Evolutionary conservation across 2,113 vertebrate species (phyloP).

Genomic region (Turdus rufiventris): DNA sequence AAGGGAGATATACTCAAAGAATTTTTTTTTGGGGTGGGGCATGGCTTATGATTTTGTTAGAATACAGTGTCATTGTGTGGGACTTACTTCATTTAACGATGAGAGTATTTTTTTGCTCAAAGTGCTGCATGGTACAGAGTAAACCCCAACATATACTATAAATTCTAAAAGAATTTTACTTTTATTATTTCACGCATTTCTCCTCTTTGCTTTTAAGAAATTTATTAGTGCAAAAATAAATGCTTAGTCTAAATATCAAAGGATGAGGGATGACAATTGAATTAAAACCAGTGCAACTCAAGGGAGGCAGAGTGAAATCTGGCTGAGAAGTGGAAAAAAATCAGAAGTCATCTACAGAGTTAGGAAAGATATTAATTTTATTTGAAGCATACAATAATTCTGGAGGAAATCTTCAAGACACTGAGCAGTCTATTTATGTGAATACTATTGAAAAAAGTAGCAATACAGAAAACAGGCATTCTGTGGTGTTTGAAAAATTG

Average conservation of each 20-base stretch:
- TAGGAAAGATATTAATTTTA: not conserved
- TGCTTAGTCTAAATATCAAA: not conserved
- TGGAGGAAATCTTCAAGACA: not conserved
- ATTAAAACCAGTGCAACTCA: not conserved
- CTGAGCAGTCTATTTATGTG: not conserved
- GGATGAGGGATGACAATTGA: not conserved
- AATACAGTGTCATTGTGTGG: not conserved
- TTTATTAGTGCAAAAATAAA: not conserved
- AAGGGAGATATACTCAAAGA: not conserved
- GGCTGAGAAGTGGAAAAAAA: not conserved
- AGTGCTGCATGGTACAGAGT: not conserved
- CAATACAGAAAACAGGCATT: not conserved
- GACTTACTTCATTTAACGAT: not conserved
- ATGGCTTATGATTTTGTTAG: not conserved
- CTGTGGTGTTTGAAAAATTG: not conserved
- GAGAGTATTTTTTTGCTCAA: not conserved
- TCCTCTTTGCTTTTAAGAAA: not conserved
- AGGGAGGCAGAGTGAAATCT: not conserved
- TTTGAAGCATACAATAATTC: not conserved
- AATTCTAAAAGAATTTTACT: not conserved
- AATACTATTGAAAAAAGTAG: not conserved
- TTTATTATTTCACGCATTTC: not conserved
- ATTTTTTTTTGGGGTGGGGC: fast-evolving
- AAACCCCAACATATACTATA: not conserved
- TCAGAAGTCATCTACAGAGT: not conserved